phyloP scores from a whole-genome alignment of 2,797 vertebrate genomes.

The Salarias fasciatus region DNA sequence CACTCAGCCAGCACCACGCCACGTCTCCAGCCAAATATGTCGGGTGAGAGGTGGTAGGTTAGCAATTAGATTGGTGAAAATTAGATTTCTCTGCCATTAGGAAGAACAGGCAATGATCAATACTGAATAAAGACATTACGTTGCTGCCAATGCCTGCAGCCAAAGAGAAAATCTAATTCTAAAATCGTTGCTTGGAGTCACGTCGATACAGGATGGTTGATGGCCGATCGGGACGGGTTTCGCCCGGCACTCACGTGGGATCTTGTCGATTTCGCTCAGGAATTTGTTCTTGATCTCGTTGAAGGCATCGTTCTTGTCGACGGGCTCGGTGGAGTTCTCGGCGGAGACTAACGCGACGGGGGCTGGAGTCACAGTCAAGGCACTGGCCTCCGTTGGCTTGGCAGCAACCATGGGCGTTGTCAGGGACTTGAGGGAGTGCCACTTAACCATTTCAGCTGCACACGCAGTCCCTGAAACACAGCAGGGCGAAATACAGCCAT shows the following conservation, averaged over 20 bases:
- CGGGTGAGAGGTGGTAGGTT: slow-evolving; percentile 65
- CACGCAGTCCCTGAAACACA: slow-evolving; percentile 63
- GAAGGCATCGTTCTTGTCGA: slow-evolving; percentile 89
- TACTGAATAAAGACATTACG: slow-evolving; percentile 77
- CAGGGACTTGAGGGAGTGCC: slow-evolving; percentile 80
- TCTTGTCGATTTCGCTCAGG: slow-evolving; percentile 94
- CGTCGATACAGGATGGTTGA: slow-evolving; percentile 43
- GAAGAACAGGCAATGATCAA: slow-evolving; percentile 72
- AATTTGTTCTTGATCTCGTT: slow-evolving; percentile 93
- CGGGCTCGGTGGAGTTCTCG: slow-evolving; percentile 88
- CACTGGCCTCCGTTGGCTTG: slow-evolving; percentile 77
- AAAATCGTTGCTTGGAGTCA: slow-evolving; percentile 60
- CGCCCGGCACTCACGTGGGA: slow-evolving; percentile 88
- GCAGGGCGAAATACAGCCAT: slow-evolving; percentile 1
- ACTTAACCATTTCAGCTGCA: slow-evolving; percentile 80
- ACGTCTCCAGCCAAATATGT: slow-evolving; percentile 65
- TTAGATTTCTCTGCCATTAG: slow-evolving; percentile 73
- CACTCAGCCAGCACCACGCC: slow-evolving; percentile 54
- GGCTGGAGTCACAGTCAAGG: slow-evolving; percentile 73
- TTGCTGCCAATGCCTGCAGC: slow-evolving; percentile 62
- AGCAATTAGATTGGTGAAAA: slow-evolving; percentile 73
- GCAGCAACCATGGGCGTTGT: slow-evolving; percentile 81
- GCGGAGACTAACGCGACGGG: slow-evolving; percentile 74
- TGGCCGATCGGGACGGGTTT: slow-evolving; percentile 35
- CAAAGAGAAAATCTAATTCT: slow-evolving; percentile 71